Percentiles rank a stretch among this genome's conserved stretches.
phyloP scores from a whole-genome alignment of 2,113 vertebrate species.

The Dendrocopos noguchii region DNA sequence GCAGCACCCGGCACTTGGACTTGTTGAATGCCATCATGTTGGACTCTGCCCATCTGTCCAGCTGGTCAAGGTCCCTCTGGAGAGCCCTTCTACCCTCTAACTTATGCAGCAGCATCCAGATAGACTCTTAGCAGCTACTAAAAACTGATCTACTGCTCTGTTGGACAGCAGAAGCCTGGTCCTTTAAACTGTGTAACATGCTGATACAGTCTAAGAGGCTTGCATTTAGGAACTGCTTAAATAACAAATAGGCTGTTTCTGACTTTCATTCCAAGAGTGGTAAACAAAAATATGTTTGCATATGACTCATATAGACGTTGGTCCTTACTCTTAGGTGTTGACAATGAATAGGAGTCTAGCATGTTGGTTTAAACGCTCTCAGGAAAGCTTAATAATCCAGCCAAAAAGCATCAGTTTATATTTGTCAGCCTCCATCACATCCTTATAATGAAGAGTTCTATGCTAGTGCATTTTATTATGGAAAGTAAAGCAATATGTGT shows the following conservation, averaged over 20 bases:
- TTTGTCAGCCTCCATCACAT: not conserved
- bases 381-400: not conserved
- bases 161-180: not conserved
- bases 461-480: not conserved
- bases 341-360: not conserved
- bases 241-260: not conserved
- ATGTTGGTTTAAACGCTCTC: not conserved
- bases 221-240: not conserved
- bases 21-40: no score
- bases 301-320: not conserved
- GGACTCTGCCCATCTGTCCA: no score
- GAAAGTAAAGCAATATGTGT: not conserved
- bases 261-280: not conserved
- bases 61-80: no score
- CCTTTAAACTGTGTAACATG: not conserved
- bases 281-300: not conserved
- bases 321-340: not conserved
- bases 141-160: not conserved
- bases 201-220: not conserved
- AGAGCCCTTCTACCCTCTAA: no score
- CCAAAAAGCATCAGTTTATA: not conserved
- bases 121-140: not conserved
- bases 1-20: no score
- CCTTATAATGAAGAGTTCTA: not conserved
- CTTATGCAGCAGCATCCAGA: not conserved